A percentile compares a stretch with the other conserved stretches of the same genome.
phyloP scores from a whole-genome alignment of 2,888 invertebrate genomes.

The Limnephilus lunatus region DNA sequence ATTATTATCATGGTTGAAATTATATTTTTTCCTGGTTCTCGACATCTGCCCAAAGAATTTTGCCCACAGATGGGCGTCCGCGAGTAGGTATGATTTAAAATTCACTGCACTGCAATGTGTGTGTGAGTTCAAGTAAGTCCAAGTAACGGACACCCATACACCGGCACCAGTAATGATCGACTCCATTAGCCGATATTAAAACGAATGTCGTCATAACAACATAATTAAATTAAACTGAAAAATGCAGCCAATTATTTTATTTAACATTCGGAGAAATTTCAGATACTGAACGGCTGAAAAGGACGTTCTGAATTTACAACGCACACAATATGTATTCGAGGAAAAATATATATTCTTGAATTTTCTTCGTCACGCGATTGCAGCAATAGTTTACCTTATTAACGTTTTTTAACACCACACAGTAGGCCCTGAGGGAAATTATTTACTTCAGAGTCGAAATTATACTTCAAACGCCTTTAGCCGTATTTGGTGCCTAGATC shows the following conservation, averaged over 20 bases:
- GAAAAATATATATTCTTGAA: too few relatives aligned
- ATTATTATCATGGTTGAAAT: not conserved
- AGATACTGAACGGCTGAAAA: not conserved
- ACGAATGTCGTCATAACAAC: slow-evolving; percentile 11
- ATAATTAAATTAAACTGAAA: not conserved
- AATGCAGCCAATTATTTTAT: slow-evolving; percentile 12
- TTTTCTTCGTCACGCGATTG: too few relatives aligned
- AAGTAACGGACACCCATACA: slow-evolving; percentile 17
- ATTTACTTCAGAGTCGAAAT: too few relatives aligned
- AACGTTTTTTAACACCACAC: too few relatives aligned
- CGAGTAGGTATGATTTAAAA: slow-evolving; percentile 30
- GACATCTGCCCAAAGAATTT: slow-evolving; percentile 39
- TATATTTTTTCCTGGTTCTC: not conserved
- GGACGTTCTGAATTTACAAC: not conserved
- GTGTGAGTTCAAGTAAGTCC: not conserved
- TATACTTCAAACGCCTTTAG: too few relatives aligned
- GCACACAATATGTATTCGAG: not conserved
- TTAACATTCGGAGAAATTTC: not conserved
- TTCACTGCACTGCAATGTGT: slow-evolving; percentile 1
- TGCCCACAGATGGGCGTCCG: slow-evolving; percentile 29
- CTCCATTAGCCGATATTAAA: slow-evolving; percentile 17
- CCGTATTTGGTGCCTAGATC: too few relatives aligned
- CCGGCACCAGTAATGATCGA: slow-evolving; percentile 14
- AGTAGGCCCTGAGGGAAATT: too few relatives aligned
- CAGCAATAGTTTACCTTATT: too few relatives aligned